Percentiles rank a stretch among this genome's conserved stretches.
Conservation (phyloP, 2,888 invertebrate species). For the Drosophila austrosaltans region DNA sequence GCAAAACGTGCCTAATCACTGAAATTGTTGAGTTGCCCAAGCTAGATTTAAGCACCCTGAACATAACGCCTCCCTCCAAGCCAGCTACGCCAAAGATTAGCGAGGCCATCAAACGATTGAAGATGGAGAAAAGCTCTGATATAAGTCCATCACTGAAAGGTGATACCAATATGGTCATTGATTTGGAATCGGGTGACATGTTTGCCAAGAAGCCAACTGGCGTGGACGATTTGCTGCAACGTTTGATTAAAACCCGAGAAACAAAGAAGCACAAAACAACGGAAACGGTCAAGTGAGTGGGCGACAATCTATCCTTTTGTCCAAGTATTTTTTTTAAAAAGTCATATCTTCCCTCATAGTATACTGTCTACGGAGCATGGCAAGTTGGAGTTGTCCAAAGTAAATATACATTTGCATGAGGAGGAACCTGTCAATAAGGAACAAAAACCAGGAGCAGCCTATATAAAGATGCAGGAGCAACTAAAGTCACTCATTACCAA, state of each 20-base stretch:
- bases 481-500: constrained; percentile 89
- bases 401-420: constrained; percentile 72
- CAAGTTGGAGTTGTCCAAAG: constrained; percentile 82
- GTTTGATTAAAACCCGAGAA: constrained; percentile 88
- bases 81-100: constrained; percentile 58
- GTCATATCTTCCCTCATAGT: constrained; percentile 73
- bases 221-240: constrained; percentile 88
- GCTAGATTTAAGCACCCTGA: constrained; percentile 67
- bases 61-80: constrained; percentile 56
- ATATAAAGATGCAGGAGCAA: constrained; percentile 88
- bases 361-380: constrained; percentile 83
- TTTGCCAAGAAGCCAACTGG: constrained; percentile 84
- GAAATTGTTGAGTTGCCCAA: constrained; percentile 74
- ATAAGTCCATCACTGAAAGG: constrained; percentile 85
- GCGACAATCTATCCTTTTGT: rapidly evolving
- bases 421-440: constrained; percentile 74
- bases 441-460: constrained; percentile 88
- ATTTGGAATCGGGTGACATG: constrained; percentile 85
- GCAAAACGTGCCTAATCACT: constrained; percentile 51
- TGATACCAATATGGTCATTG: constrained; percentile 85
- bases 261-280: constrained; percentile 85
- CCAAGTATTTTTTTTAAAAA: background rate
- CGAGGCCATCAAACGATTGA: constrained; percentile 67
- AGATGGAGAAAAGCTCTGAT: constrained; percentile 63
- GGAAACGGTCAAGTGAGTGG: constrained; percentile 84